A percentile compares a stretch with the other conserved stretches of the same genome.
Conservation (phyloP, 2,113 vertebrate genomes). For the Cairina moschata region DNA sequence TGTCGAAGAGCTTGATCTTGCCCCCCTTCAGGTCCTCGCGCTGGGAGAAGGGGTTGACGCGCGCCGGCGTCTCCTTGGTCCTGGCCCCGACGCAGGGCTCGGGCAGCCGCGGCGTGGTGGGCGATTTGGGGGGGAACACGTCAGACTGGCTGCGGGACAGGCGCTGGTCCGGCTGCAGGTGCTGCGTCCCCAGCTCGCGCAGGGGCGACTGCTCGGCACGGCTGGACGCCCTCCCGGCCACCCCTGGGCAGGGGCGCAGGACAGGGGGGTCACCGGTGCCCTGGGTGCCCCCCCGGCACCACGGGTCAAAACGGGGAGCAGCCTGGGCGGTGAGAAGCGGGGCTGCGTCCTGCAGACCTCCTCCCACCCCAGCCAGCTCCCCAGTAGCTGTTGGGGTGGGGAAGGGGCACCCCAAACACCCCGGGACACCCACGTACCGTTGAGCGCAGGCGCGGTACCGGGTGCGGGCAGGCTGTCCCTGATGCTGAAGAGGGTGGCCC, state of each 20-base stretch:
- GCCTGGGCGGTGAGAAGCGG: neutral
- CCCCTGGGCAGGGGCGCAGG: neutral
- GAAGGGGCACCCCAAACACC: neutral
- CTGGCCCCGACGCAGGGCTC: constrained; percentile 39
- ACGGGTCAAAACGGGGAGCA: neutral
- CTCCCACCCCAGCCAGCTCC: neutral
- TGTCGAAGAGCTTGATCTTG: constrained; percentile 92
- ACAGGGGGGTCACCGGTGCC: neutral
- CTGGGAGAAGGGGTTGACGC: constrained; percentile 93
- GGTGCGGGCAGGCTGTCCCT: neutral
- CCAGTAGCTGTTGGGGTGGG: neutral
- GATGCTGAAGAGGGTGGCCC: fast-evolving
- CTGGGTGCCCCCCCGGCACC: no score
- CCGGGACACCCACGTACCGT: neutral
- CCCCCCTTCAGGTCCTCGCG: constrained; percentile 92
- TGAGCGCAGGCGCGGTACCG: fast-evolving
- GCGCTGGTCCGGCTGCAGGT: constrained; percentile 72
- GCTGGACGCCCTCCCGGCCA: neutral
- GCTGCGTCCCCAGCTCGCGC: neutral
- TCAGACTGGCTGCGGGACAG: constrained; percentile 90
- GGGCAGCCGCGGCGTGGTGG: neutral
- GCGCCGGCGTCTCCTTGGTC: constrained; percentile 71
- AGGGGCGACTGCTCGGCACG: neutral
- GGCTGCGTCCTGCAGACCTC: neutral
- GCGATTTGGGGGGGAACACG: constrained; percentile 75